Evolutionary conservation across 2,797 vertebrate genomes (phyloP), one percentile per base, ranked within the genome.

Genomic region (Muscicapa striata): DNA sequence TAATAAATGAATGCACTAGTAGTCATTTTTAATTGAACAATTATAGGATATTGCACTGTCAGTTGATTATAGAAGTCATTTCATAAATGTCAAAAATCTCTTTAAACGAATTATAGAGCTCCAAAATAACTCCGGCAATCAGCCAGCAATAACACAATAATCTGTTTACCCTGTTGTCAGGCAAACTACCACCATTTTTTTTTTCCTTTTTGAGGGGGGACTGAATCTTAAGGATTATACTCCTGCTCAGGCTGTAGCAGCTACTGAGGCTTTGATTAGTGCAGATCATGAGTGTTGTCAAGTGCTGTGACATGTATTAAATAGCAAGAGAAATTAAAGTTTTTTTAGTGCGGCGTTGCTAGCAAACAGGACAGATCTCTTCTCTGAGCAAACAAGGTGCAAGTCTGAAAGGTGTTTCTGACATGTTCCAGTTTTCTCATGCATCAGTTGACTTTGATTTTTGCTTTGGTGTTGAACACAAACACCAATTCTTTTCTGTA

Each of bases 11-110:
- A 98, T 98, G 98, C 98, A 97, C 97, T 97, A 98, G 98, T 98
- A 98, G 98, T 98, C 98, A 98, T 98, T 98, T 98, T 98, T 99
- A 98, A 99, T 99, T 99, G 98, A 99, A 99, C 98, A 99, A 99
- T 99, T 98, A 98, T 98, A 98, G 98, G 97, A 98, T 98, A 98
- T 98, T 98, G 98, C 98, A 97, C 97, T 98, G 97, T 97, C 98
- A 98, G 97, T 98, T 98, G 98, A 98, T 98, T 98, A 98, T 98
- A 97, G 97, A 97, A 98, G 97, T 98, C 96, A 98, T 98, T 98
- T 98, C 97, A 98, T 98, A 98, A 99, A 99, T 98, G 99, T 99
- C 98, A 99, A 98, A 98, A 98, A 99, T 98, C 98, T 98, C 98
- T 99, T 98, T 98, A 99, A 99, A 98, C 98, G 98, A 99, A 99